These are phyloP conservation scores for Drosophila antonietae DNA, from an alignment of 2,888 invertebrate genomes.

Conservation along the genomic window DNA sequence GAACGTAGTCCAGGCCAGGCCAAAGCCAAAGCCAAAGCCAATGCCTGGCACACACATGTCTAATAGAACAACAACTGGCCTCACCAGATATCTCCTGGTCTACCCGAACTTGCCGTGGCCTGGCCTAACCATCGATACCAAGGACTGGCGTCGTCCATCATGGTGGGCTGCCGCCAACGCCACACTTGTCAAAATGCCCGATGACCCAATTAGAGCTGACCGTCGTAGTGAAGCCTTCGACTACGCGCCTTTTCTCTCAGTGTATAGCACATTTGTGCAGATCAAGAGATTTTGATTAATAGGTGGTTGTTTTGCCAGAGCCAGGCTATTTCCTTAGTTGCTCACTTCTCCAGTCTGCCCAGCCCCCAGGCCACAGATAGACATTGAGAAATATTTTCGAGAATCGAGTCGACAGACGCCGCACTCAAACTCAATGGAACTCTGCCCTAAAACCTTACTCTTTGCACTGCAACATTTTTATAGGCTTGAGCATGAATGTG, in stretches of 20 bases:
- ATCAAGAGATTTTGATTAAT: conserved; percentile 80
- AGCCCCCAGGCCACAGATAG: conserved; percentile 64
- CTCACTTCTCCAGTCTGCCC: conserved; percentile 15
- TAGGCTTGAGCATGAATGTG: not conserved
- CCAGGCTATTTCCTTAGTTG: conserved; percentile 38
- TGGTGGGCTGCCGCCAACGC: conserved; percentile 70
- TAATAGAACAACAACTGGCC: conserved; percentile 37
- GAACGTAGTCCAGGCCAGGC: conserved; percentile 24
- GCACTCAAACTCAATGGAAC: conserved; percentile 70
- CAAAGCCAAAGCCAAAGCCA: conserved; percentile 8
- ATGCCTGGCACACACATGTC: conserved; percentile 35
- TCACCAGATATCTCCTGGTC: not conserved
- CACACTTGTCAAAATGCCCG: conserved; percentile 66
- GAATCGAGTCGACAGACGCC: conserved; percentile 74
- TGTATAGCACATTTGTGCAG: conserved; percentile 66
- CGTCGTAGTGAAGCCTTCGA: not conserved
- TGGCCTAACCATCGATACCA: conserved; percentile 28
- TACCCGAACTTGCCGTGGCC: not conserved
- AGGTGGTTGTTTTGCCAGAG: conserved; percentile 64
- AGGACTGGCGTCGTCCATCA: conserved; percentile 65
- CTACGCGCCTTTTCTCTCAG: conserved; percentile 58
- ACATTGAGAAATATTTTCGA: conserved; percentile 81
- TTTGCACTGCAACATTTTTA: conserved; percentile 8
- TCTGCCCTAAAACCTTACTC: conserved; percentile 18
- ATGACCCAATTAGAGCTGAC: conserved; percentile 60